These are phyloP conservation scores for Podilymbus podiceps DNA, from an alignment of 2,113 vertebrate genomes.

Conservation along the genomic window DNA sequence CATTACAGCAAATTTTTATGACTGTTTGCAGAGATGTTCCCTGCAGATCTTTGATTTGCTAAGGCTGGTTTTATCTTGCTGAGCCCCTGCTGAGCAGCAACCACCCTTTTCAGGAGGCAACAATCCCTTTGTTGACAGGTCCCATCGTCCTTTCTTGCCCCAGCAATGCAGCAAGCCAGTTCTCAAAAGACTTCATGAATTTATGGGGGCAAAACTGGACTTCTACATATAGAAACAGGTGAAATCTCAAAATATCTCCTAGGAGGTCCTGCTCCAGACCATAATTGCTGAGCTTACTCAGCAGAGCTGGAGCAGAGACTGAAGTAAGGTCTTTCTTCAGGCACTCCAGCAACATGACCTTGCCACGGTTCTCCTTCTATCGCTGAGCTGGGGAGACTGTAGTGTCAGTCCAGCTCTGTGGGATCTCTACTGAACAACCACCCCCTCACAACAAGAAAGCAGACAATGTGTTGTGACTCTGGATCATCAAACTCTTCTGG, in stretches of 20 bases:
- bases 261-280: not conserved
- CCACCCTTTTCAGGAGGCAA: not conserved
- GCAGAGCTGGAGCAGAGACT: not conserved
- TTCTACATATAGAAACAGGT: not conserved
- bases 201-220: not conserved
- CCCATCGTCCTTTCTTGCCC: not conserved
- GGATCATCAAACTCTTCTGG: not conserved
- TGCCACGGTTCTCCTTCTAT: accelerated
- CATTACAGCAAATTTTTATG: constrained; percentile 37
- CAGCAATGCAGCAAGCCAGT: not conserved
- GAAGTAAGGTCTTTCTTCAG: not conserved
- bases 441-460: not conserved
- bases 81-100: constrained; percentile 6
- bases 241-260: not conserved
- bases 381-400: not conserved
- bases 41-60: constrained; percentile 51
- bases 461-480: not conserved
- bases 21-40: constrained; percentile 44
- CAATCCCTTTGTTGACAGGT: not conserved
- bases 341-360: not conserved
- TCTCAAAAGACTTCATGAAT: not conserved
- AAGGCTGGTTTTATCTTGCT: constrained; percentile 43
- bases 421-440: not conserved
- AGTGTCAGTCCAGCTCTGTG: not conserved
- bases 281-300: not conserved